Evolutionary conservation across 2,797 vertebrate species (phyloP), one percentile per base, ranked within the genome.

Genomic region (Loris lydekkerianus): DNA sequence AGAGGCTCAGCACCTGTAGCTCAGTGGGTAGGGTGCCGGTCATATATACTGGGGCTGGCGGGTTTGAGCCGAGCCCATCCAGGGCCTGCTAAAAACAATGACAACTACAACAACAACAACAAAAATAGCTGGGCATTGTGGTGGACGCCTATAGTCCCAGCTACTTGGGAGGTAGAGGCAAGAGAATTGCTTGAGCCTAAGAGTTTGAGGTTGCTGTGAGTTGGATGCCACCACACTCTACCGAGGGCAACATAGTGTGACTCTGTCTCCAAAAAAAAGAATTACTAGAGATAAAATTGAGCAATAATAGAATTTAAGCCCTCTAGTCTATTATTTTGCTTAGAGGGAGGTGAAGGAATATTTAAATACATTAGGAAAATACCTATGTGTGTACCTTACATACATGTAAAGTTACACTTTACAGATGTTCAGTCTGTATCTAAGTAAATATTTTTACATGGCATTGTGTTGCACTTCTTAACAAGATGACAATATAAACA

Each of bases 371-470:
- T 69, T 73, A 17, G 1, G 13, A 56, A 73, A 73, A 69, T 34
- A 2, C 27, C 18, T 83, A 67, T 58, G 56, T 40, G 25, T 67
- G 63, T 43, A 27, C 29, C 11, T 88, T 63, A 40, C 61, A 81
- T 49, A 11, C 46, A 2, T 49, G 46, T 84, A 83, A 65, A 85
- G 65, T 78, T 46, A 60, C 25, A 86, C 14, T 84, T 90, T 77
- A 65, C 10, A 43, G 31, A 89, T 69, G 10, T 84, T 93, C 67
- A 34, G 61, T 85, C 61, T 85, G 0, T 73, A 63, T 56, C 43
- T 77, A 95, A 77, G 43, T 60, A 83, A 87, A 34, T 83, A 65
- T 63, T 72, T 89, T 95, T 95, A 65, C 21, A 9, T 87, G 82
- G 31, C 37, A 40, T 58, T 31, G 27, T 65, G 2, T 93, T 87